Conservation (phyloP, 2,888 invertebrate genomes). For the Tuberolachnus salignus region DNA sequence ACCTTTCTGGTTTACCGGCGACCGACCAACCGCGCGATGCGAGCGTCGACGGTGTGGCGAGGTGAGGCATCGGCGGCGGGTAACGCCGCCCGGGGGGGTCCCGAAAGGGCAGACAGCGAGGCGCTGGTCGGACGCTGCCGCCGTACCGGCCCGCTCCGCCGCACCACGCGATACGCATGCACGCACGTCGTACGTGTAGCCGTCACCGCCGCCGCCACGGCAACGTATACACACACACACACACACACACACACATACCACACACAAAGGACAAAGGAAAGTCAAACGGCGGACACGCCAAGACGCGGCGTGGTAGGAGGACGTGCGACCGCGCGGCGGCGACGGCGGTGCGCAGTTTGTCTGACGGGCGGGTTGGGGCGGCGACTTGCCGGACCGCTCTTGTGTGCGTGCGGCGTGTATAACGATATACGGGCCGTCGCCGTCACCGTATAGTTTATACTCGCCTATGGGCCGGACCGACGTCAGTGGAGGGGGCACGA, state of each 20-base stretch:
- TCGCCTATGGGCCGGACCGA: slow-evolving; percentile 26
- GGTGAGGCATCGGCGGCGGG: neutral
- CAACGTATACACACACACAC: neutral
- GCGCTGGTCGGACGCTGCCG: slow-evolving; percentile 51
- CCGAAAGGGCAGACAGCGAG: slow-evolving; percentile 56
- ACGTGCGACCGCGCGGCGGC: slow-evolving; percentile 55
- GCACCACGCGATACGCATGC: neutral
- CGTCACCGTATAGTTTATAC: slow-evolving; percentile 37
- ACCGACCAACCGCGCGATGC: neutral
- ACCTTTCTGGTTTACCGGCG: slow-evolving; percentile 54
- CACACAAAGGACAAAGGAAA: slow-evolving; percentile 58
- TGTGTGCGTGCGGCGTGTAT: neutral
- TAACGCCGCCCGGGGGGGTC: slow-evolving; percentile 38
- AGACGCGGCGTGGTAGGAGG: slow-evolving; percentile 42
- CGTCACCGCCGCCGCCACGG: neutral
- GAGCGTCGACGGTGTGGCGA: neutral
- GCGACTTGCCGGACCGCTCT: slow-evolving; percentile 17
- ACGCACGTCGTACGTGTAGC: neutral
- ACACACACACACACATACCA: slow-evolving; percentile 5
- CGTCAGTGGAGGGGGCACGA: slow-evolving; percentile 57
- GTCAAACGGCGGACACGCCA: slow-evolving; percentile 57
- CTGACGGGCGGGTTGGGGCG: slow-evolving; percentile 54
- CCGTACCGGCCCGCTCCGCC: neutral
- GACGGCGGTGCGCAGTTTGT: slow-evolving; percentile 28
- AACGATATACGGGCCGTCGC: slow-evolving; percentile 8